Percentiles rank a stretch among this genome's conserved stretches.
Evolutionary conservation across 2,888 invertebrate species (phyloP).

Genomic region (Hypomecis punctinalis): DNA sequence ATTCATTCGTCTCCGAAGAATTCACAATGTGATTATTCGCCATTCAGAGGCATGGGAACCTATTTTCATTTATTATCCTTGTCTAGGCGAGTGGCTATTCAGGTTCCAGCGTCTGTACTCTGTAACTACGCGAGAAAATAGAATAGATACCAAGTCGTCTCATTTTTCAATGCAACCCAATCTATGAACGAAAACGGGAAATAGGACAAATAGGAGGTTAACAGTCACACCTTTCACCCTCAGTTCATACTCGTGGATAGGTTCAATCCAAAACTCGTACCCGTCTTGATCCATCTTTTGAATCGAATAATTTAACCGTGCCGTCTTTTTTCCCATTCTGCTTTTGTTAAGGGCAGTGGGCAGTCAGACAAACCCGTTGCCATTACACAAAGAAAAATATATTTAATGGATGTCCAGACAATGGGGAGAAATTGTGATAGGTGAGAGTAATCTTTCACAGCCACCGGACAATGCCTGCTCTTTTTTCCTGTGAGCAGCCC

Average conservation of each 20-base stretch:
- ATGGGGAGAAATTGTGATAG: conserved; percentile 83
- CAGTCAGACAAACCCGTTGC: conserved; percentile 78
- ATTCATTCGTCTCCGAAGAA: conserved; percentile 21
- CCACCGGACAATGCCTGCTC: conserved; percentile 68
- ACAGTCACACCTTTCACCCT: conserved; percentile 42
- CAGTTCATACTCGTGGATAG: conserved; percentile 32
- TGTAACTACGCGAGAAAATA: conserved; percentile 30
- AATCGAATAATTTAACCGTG: conserved; percentile 72
- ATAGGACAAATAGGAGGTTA: conserved; percentile 43
- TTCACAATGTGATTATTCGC: conserved; percentile 30
- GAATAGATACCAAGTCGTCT: conserved; percentile 27
- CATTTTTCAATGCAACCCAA: conserved; percentile 25
- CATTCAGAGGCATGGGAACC: conserved; percentile 31
- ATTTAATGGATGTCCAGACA: conserved; percentile 79
- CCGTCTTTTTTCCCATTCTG: conserved; percentile 74
- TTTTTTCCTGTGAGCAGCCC: conserved; percentile 65
- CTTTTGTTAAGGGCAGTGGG: conserved; percentile 61
- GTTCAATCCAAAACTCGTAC: conserved; percentile 47
- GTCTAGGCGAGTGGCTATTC: conserved; percentile 33
- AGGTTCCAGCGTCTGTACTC: conserved; percentile 35
- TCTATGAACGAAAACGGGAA: conserved; percentile 39
- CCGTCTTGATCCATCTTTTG: conserved; percentile 67
- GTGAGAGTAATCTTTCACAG: conserved; percentile 80
- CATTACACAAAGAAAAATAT: conserved; percentile 65
- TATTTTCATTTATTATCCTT: conserved; percentile 28